phyloP scores from a whole-genome alignment of 2,113 vertebrate genomes.

The Budorcas taxicolor region DNA sequence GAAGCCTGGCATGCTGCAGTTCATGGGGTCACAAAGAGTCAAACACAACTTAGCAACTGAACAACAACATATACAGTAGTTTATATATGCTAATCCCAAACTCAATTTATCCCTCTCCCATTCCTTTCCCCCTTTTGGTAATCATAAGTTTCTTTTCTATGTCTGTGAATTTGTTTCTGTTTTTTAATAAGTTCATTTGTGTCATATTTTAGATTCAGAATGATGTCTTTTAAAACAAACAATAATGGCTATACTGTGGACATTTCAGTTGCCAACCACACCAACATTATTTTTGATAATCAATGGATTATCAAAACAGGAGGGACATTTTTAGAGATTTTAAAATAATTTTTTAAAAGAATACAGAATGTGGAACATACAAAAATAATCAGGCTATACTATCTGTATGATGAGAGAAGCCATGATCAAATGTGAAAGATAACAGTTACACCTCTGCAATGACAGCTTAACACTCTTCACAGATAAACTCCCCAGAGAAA shows the following conservation, averaged over 20 bases:
- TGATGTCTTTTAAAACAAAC: background rate
- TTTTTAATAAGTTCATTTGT: background rate
- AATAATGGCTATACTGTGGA: background rate
- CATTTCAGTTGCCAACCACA: background rate
- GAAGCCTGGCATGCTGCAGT: too few relatives aligned
- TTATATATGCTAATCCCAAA: background rate
- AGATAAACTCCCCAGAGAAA: background rate
- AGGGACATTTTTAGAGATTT: background rate
- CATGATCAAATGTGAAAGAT: background rate
- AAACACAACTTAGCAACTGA: too few relatives aligned
- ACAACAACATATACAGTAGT: too few relatives aligned
- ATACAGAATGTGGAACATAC: background rate
- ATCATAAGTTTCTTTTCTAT: background rate
- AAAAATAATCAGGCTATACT: background rate
- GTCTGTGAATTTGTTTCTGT: background rate
- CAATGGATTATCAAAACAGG: background rate
- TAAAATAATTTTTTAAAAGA: background rate
- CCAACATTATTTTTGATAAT: background rate
- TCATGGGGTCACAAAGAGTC: too few relatives aligned
- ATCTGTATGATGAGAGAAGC: background rate
- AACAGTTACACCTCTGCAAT: background rate
- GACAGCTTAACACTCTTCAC: background rate
- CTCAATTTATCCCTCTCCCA: background rate
- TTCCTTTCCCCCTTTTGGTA: background rate
- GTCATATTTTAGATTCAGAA: background rate